These are phyloP conservation scores for Tetramorium parvispinum DNA, from an alignment of 1,140 invertebrate species.

Conservation along the genomic window DNA sequence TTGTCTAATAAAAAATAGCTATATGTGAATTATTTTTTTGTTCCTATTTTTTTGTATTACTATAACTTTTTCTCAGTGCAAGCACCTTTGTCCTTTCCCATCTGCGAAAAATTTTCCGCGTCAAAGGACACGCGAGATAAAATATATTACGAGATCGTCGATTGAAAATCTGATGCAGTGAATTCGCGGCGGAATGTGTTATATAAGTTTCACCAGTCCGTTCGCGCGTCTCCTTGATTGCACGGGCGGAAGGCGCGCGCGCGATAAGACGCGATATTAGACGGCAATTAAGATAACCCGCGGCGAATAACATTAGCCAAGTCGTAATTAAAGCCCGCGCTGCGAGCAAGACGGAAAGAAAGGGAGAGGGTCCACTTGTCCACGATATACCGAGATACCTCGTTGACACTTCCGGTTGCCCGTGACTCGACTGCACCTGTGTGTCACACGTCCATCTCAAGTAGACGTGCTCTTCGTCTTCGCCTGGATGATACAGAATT, in stretches of 20 bases:
- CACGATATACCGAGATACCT: constrained; percentile 19
- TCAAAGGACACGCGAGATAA: constrained; percentile 23
- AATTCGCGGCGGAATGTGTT: not conserved
- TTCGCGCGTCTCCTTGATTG: constrained; percentile 60
- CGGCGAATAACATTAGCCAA: constrained; percentile 54
- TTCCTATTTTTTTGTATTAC: too few species aligned
- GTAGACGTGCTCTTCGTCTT: constrained; percentile 26
- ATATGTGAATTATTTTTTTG: too few species aligned
- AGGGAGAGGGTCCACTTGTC: constrained; percentile 33
- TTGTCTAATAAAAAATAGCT: too few species aligned
- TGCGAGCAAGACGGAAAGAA: not conserved
- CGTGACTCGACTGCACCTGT: constrained; percentile 55
- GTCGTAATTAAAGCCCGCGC: constrained; percentile 58
- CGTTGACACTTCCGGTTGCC: constrained; percentile 52
- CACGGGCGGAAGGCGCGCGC: constrained; percentile 30
- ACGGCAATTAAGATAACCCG: constrained; percentile 66
- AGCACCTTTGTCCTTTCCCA: constrained; percentile 22
- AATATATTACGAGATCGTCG: constrained; percentile 5
- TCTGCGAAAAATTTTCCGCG: constrained; percentile 1
- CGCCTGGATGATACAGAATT: constrained; percentile 10
- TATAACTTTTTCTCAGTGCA: not conserved
- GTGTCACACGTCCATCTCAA: constrained; percentile 50
- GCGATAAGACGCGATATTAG: constrained; percentile 60
- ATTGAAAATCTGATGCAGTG: not conserved
- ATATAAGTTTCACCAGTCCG: constrained; percentile 30